These are phyloP conservation scores for Aythya fuligula DNA, from an alignment of 2,797 vertebrate genomes.

Conservation along the genomic window DNA sequence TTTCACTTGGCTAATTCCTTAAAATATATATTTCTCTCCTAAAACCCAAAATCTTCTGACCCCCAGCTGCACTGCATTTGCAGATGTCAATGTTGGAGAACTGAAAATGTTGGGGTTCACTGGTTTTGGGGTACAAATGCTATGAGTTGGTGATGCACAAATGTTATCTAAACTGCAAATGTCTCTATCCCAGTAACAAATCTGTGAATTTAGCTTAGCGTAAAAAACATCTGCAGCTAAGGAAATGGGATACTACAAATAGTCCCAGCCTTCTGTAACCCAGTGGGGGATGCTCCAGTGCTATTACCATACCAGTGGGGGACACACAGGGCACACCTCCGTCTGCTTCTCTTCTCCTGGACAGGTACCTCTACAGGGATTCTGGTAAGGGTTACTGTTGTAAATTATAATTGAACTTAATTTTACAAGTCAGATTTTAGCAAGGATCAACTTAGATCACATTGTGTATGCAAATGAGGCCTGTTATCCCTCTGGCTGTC, in stretches of 20 bases:
- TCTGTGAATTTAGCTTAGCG: neutral
- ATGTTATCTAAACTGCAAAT: neutral
- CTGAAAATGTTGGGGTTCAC: neutral
- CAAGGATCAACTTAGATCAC: neutral
- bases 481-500: neutral
- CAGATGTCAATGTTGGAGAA: neutral
- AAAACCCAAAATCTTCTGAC: neutral
- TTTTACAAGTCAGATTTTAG: neutral
- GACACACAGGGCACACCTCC: rapidly evolving
- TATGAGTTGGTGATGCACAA: neutral
- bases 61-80: neutral
- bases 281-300: neutral
- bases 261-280: neutral
- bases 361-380: neutral
- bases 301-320: neutral
- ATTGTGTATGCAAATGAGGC: neutral
- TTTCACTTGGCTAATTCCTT: neutral
- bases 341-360: neutral
- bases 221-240: neutral
- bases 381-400: neutral
- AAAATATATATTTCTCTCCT: neutral
- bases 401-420: neutral
- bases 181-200: neutral
- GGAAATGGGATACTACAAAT: neutral
- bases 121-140: neutral